A percentile compares a stretch with the other conserved stretches of the same genome.
Conservation (phyloP, 2,888 invertebrate genomes). For the Hirtodrosophila cameraria region DNA sequence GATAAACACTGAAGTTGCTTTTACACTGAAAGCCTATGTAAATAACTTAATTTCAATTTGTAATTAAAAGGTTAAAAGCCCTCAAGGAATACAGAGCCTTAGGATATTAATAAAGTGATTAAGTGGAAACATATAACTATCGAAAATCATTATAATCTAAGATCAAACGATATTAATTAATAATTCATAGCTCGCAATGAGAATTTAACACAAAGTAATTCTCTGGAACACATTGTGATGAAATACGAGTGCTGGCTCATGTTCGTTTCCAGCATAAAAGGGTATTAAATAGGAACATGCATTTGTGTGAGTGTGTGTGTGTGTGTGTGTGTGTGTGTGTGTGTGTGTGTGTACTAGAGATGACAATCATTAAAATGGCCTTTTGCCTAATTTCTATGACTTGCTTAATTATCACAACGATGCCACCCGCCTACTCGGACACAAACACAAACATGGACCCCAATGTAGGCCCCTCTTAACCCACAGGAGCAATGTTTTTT, state of each 20-base stretch:
- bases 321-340: slow-evolving; percentile 30
- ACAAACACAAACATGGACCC: slow-evolving; percentile 8
- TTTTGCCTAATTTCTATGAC: slow-evolving; percentile 80
- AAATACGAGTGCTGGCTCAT: slow-evolving; percentile 16
- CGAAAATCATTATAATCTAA: neutral
- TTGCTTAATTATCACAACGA: slow-evolving; percentile 78
- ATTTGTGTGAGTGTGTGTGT: slow-evolving; percentile 11
- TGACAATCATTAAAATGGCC: slow-evolving; percentile 79
- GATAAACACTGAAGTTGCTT: neutral
- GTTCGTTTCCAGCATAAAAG: slow-evolving; percentile 55
- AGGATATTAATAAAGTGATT: too few relatives aligned
- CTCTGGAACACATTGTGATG: slow-evolving; percentile 20
- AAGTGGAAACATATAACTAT: neutral
- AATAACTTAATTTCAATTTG: neutral
- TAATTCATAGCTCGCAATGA: too few relatives aligned
- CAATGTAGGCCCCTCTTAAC: slow-evolving; percentile 38
- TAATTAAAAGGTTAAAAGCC: neutral
- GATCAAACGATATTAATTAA: too few relatives aligned
- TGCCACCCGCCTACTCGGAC: slow-evolving; percentile 34
- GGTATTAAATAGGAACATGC: slow-evolving; percentile 39
- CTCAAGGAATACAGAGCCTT: too few relatives aligned
- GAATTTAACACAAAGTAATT: neutral
- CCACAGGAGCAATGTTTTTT: slow-evolving; percentile 8
- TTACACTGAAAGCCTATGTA: too few relatives aligned
- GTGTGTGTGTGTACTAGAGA: slow-evolving; percentile 48